phyloP scores from a whole-genome alignment of 1,140 invertebrate species.

The Trichonephila clavata region DNA sequence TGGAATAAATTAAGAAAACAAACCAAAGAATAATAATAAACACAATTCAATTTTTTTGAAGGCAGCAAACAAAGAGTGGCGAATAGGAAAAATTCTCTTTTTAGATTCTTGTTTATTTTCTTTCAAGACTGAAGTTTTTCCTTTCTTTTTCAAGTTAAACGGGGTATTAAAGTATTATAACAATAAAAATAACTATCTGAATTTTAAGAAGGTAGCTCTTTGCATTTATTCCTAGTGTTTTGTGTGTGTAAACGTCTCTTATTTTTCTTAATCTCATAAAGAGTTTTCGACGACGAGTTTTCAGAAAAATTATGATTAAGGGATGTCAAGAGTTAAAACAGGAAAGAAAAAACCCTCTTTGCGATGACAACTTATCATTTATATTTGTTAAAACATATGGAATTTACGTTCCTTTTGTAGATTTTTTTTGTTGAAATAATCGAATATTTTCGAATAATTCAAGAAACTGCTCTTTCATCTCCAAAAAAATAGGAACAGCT shows the following conservation, averaged over 20 bases:
- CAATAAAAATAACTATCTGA: constrained; percentile 40
- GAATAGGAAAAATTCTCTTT: not conserved
- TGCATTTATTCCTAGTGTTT: constrained; percentile 36
- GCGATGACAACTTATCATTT: constrained; percentile 31
- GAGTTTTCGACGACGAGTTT: constrained; percentile 9
- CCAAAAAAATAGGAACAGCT: not conserved
- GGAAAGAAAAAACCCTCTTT: not conserved
- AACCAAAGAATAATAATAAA: constrained; percentile 48
- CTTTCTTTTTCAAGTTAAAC: constrained; percentile 4
- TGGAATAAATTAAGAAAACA: constrained; percentile 45
- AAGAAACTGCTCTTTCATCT: not conserved
- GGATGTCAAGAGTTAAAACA: constrained; percentile 13
- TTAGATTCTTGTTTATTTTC: constrained; percentile 32
- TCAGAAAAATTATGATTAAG: constrained; percentile 31
- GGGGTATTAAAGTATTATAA: constrained; percentile 31
- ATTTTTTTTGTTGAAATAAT: not conserved
- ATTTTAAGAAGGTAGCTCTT: constrained; percentile 34
- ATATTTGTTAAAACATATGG: constrained; percentile 29
- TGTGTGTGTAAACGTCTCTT: constrained; percentile 8
- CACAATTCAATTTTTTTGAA: constrained; percentile 18
- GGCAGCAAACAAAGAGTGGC: constrained; percentile 35
- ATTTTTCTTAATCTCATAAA: not conserved
- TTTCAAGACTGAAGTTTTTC: constrained; percentile 2
- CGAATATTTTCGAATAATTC: not conserved
- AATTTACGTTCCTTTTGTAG: not conserved